phyloP scores from a whole-genome alignment of 2,113 vertebrate species.

The Poicephalus meyeri region DNA sequence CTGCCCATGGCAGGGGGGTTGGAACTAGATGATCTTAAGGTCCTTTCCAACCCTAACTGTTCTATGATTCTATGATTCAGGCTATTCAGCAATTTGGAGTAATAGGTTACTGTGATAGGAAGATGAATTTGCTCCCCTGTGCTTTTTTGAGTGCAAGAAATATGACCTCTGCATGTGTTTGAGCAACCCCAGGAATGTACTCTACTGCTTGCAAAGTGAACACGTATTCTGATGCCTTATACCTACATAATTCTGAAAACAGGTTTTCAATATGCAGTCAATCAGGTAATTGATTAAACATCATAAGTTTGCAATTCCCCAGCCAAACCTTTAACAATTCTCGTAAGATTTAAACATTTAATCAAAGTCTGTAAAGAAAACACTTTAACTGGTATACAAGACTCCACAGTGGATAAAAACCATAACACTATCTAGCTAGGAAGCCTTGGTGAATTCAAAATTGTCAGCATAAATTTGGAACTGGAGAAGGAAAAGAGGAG shows the following conservation, averaged over 20 bases:
- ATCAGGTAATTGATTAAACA: neutral
- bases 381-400: neutral
- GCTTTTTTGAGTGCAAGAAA: neutral
- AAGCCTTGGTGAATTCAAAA: neutral
- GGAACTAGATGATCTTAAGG: too few species aligned
- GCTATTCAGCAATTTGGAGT: neutral
- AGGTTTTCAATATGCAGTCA: neutral
- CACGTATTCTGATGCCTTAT: neutral
- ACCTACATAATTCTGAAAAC: neutral
- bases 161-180: neutral
- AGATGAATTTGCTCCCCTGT: neutral
- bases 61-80: neutral
- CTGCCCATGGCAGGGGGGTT: too few species aligned
- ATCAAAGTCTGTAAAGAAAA: neutral
- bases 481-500: neutral
- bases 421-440: neutral
- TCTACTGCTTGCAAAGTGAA: neutral
- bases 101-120: neutral
- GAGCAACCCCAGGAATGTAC: neutral
- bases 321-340: neutral
- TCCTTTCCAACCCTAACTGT: too few species aligned
- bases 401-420: neutral
- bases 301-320: neutral
- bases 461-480: neutral
- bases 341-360: neutral